Evolutionary conservation across 2,113 vertebrate species (phyloP).

Genomic region (Noctilio leporinus): DNA sequence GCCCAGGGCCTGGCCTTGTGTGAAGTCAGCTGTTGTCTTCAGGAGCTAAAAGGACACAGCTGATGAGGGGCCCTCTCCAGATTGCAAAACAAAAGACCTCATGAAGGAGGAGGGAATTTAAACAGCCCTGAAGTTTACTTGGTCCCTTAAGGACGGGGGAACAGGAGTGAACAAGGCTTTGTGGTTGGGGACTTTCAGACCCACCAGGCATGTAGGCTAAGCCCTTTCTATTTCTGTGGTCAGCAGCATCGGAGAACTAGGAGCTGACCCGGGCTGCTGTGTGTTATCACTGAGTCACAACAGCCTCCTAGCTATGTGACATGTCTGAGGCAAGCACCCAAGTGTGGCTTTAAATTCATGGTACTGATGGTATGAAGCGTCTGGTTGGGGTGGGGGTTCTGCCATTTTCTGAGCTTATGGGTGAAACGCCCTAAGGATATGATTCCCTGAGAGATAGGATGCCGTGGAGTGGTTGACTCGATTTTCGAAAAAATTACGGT

Average conservation of each 20-base stretch:
- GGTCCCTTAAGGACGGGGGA: background rate
- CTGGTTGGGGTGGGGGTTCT: accelerated
- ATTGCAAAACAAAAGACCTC: constrained; percentile 58
- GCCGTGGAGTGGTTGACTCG: background rate
- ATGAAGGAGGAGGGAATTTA: constrained; percentile 29
- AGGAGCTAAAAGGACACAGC: constrained; percentile 75
- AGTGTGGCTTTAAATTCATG: background rate
- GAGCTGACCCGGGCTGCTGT: too few species aligned
- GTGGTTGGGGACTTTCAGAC: background rate
- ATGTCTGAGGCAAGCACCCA: background rate
- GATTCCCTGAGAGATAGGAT: background rate
- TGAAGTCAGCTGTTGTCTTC: constrained; percentile 69
- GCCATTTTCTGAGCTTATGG: background rate
- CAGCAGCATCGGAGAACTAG: too few species aligned
- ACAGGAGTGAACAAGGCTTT: background rate
- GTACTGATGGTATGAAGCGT: background rate
- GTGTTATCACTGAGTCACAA: background rate
- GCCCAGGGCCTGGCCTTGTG: constrained; percentile 66
- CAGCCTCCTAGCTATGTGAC: background rate
- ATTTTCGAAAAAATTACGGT: background rate
- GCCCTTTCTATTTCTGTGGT: background rate
- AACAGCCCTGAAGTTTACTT: constrained; percentile 12
- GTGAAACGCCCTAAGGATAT: background rate
- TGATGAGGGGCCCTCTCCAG: constrained; percentile 56
- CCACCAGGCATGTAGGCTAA: accelerated